These are phyloP conservation scores for Miniopterus natalensis DNA, from an alignment of 2,113 vertebrate species.

Conservation along the genomic window DNA sequence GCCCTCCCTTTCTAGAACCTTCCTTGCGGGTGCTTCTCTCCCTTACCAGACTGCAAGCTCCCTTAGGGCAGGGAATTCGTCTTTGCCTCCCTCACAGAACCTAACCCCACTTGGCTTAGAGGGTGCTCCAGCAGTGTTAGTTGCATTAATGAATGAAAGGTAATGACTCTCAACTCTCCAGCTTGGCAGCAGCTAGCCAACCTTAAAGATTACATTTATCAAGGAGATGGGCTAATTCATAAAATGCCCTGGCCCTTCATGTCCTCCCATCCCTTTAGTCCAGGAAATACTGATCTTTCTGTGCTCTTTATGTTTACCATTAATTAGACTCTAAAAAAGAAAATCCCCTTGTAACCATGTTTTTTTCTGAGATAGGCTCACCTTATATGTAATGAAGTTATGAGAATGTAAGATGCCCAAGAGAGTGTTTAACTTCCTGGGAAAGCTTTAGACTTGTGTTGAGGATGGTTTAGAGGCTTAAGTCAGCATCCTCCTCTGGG, in stretches of 20 bases:
- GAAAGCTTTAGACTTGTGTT: neutral
- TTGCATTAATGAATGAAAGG: neutral
- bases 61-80: neutral
- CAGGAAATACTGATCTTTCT: neutral
- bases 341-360: neutral
- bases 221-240: neutral
- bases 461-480: neutral
- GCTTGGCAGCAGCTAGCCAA: neutral
- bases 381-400: neutral
- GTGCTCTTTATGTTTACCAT: neutral
- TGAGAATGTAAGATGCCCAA: neutral
- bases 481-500: neutral
- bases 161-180: neutral
- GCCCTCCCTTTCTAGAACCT: neutral
- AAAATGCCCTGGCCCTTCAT: neutral
- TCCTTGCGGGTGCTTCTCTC: neutral
- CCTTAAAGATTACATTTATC: neutral
- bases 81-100: neutral
- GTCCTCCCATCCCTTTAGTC: neutral
- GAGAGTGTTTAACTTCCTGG: neutral
- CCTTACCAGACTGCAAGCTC: neutral
- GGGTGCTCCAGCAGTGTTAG: neutral
- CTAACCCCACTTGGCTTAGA: neutral
- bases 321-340: neutral
- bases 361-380: neutral